A percentile compares a stretch with the other conserved stretches of the same genome.
These are phyloP conservation scores for Rhynchophorus ferrugineus DNA, from an alignment of 1,140 invertebrate genomes.

Conservation along the genomic window DNA sequence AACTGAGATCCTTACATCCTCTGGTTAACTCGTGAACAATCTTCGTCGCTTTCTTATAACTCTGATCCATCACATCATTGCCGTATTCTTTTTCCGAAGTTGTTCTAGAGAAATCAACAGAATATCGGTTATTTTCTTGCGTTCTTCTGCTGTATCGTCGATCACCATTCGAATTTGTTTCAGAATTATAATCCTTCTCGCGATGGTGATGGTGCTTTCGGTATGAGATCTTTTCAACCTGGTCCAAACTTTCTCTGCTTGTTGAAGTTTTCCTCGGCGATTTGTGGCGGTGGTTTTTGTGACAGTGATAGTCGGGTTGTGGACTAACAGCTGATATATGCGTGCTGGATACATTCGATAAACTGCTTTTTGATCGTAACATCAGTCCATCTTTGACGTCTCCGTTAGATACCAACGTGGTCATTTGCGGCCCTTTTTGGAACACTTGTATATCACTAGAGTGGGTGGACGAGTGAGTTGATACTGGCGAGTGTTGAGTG, in stretches of 20 bases:
- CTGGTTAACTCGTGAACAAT: slow-evolving; percentile 39
- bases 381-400: slow-evolving; percentile 43
- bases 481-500: slow-evolving; percentile 31
- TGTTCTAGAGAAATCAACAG: slow-evolving; percentile 23
- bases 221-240: slow-evolving; percentile 32
- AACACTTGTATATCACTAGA: slow-evolving; percentile 52
- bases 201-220: slow-evolving; percentile 36
- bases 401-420: slow-evolving; percentile 47
- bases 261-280: slow-evolving; percentile 39
- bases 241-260: slow-evolving; percentile 36
- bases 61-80: slow-evolving; percentile 35
- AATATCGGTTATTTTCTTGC: slow-evolving; percentile 25
- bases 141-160: slow-evolving; percentile 26
- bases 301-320: slow-evolving; percentile 31
- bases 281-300: slow-evolving; percentile 37
- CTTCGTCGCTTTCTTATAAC: slow-evolving; percentile 38
- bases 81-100: slow-evolving; percentile 26
- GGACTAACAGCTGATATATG: slow-evolving; percentile 37
- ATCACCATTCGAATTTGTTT: slow-evolving; percentile 47
- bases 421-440: slow-evolving; percentile 52
- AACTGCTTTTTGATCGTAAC: slow-evolving; percentile 47
- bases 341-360: slow-evolving; percentile 46
- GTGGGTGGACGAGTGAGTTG: slow-evolving; percentile 24
- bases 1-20: slow-evolving; percentile 31
- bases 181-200: slow-evolving; percentile 47